A percentile compares a stretch with the other conserved stretches of the same genome.
Conservation (phyloP, 2,797 vertebrate genomes). For the Notoglanidium macrostoma region DNA sequence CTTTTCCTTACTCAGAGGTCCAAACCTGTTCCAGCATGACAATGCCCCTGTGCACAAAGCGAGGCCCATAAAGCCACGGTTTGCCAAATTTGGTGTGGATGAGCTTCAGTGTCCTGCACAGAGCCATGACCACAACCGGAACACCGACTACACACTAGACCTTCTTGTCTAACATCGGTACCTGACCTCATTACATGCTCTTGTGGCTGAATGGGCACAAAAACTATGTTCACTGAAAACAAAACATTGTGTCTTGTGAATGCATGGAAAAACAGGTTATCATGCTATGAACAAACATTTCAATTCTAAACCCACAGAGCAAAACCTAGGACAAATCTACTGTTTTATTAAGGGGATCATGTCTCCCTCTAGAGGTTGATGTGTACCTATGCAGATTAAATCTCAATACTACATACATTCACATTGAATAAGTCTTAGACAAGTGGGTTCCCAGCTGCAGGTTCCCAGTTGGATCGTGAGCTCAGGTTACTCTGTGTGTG, state of each 20-base stretch:
- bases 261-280: neutral
- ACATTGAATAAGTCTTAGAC: neutral
- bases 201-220: neutral
- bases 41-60: neutral
- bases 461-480: neutral
- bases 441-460: neutral
- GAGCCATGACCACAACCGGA: neutral
- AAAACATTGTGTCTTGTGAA: neutral
- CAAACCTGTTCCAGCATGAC: neutral
- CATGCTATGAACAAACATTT: neutral
- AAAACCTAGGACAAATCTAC: neutral
- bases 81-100: neutral
- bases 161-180: neutral
- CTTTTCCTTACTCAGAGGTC: neutral
- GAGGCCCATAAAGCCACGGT: neutral
- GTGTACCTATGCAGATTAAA: neutral
- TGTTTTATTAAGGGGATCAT: neutral
- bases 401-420: neutral
- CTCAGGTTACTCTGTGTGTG: too few species aligned
- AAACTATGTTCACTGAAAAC: neutral
- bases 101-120: neutral
- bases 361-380: slow-evolving; percentile 30
- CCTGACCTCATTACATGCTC: neutral
- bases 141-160: neutral
- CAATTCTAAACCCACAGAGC: neutral